phyloP scores from a whole-genome alignment of 1,140 invertebrate species.

The Drosophila equinoxialis region DNA sequence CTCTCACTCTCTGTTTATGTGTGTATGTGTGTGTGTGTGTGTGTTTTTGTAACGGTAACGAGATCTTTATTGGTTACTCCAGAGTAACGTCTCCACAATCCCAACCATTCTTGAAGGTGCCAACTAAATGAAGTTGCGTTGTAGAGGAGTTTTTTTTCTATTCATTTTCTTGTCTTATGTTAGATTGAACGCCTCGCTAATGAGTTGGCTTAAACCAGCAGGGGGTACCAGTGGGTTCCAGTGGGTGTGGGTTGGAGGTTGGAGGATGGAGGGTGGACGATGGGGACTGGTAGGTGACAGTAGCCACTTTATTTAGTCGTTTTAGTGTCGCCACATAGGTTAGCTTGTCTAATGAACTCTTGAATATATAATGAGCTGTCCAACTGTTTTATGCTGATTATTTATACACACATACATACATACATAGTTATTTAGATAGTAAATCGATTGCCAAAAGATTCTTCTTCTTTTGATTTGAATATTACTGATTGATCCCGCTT shows the following conservation, averaged over 20 bases:
- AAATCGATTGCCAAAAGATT: neutral
- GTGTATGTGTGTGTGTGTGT: neutral
- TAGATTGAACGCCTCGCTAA: slow-evolving; percentile 13
- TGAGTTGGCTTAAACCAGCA: slow-evolving; percentile 11
- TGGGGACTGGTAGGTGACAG: neutral
- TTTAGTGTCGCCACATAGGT: slow-evolving; percentile 9
- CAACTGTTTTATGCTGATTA: slow-evolving; percentile 5
- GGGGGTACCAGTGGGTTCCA: neutral
- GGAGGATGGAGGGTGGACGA: neutral
- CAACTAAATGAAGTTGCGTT: slow-evolving; percentile 11
- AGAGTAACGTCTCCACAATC: neutral
- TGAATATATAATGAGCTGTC: slow-evolving; percentile 7
- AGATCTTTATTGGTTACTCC: slow-evolving; percentile 37
- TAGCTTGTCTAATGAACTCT: slow-evolving; percentile 10
- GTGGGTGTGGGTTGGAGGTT: too few species aligned
- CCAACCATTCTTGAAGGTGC: neutral
- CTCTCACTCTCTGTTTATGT: neutral
- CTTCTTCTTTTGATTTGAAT: neutral
- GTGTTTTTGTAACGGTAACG: slow-evolving; percentile 51
- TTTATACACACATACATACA: neutral
- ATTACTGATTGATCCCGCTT: neutral
- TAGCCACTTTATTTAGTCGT: slow-evolving; percentile 13
- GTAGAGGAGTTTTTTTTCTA: neutral
- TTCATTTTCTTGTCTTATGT: slow-evolving; percentile 9
- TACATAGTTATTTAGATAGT: neutral